Percentiles rank a stretch among this genome's conserved stretches.
phyloP scores from a whole-genome alignment of 2,113 vertebrate genomes.

The Ariopsis seemanni region DNA sequence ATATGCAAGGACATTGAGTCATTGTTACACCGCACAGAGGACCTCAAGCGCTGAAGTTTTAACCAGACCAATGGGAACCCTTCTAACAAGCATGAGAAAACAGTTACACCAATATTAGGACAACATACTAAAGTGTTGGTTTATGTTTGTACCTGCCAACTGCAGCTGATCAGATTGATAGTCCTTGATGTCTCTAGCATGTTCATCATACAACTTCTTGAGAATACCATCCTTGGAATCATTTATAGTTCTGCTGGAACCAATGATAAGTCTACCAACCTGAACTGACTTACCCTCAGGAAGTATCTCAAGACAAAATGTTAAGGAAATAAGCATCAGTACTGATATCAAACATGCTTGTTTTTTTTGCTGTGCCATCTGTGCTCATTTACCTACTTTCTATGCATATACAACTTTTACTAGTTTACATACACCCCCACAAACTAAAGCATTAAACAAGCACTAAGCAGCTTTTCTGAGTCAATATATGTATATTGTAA shows the following conservation, averaged over 20 bases:
- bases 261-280: constrained; percentile 19
- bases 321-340: no score
- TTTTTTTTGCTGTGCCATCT: neutral
- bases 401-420: no score
- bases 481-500: neutral
- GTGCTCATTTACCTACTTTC: no score
- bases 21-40: constrained; percentile 43
- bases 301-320: neutral
- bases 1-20: constrained; percentile 44
- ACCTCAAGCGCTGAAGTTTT: neutral
- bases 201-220: neutral
- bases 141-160: neutral
- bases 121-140: neutral
- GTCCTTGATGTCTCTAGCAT: neutral
- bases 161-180: neutral
- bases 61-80: neutral
- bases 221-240: neutral
- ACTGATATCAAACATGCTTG: neutral
- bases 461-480: fast-evolving
- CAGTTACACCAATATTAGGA: neutral
- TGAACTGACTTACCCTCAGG: neutral
- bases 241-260: neutral
- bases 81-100: neutral
- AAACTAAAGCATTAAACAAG: neutral
- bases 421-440: neutral